These are phyloP conservation scores for Diplolepis rosae DNA, from an alignment of 2,888 invertebrate genomes.

Conservation along the genomic window DNA sequence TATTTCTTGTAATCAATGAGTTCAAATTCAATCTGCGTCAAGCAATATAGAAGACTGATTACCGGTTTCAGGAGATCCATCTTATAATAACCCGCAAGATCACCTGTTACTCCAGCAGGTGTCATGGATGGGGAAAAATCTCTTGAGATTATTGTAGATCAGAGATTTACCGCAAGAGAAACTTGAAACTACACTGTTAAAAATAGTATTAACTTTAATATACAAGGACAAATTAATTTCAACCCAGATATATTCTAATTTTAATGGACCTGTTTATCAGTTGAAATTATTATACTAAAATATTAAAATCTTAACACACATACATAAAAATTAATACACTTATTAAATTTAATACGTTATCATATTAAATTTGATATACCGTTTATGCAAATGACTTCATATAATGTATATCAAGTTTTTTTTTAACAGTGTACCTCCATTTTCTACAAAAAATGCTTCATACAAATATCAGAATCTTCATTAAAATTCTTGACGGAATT, in stretches of 20 bases:
- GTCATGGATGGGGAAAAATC: not conserved
- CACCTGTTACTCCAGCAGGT: slow-evolving; percentile 8
- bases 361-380: too few relatives aligned
- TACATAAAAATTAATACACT: too few relatives aligned
- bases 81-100: not conserved
- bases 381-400: too few relatives aligned
- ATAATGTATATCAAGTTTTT: too few relatives aligned
- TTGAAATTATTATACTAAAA: too few relatives aligned
- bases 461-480: not conserved
- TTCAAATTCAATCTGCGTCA: not conserved
- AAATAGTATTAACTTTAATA: not conserved
- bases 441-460: not conserved
- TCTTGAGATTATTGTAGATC: not conserved
- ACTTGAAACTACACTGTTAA: too few relatives aligned
- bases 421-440: too few relatives aligned
- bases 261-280: too few relatives aligned
- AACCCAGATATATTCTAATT: too few relatives aligned
- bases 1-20: not conserved
- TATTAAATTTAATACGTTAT: too few relatives aligned
- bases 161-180: slow-evolving; percentile 13
- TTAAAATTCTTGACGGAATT: not conserved
- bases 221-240: too few relatives aligned
- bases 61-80: not conserved
- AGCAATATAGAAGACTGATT: not conserved
- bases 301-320: too few relatives aligned